phyloP scores from a whole-genome alignment of 2,113 vertebrate species.

The Pyrgilauda ruficollis region DNA sequence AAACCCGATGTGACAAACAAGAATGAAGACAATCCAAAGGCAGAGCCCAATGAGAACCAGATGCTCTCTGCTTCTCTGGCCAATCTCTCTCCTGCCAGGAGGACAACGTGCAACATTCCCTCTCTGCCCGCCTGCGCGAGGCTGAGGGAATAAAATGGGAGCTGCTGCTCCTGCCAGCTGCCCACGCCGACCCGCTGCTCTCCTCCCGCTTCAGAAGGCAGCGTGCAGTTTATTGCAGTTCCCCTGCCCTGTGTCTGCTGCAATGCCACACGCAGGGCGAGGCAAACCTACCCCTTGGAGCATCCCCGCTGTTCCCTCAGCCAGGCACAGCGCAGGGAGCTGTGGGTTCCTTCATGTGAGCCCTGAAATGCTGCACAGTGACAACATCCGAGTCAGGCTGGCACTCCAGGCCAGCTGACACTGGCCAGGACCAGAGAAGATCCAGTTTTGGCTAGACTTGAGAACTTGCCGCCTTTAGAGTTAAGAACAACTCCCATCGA shows the following conservation, averaged over 20 bases:
- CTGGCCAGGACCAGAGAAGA: fast-evolving
- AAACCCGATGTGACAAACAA: constrained; percentile 39
- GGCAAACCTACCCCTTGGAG: fast-evolving
- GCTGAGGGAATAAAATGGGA: neutral
- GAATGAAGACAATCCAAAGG: constrained; percentile 46
- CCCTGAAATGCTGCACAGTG: fast-evolving
- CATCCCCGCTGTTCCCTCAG: neutral
- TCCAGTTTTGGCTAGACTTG: too few relatives aligned
- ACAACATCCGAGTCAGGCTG: fast-evolving
- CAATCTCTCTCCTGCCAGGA: neutral
- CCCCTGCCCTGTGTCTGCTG: neutral
- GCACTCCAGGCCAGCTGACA: too few relatives aligned
- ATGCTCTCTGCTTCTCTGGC: constrained; percentile 10
- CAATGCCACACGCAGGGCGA: neutral
- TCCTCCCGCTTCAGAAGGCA: fast-evolving
- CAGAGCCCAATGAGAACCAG: constrained; percentile 59
- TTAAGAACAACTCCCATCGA: fast-evolving
- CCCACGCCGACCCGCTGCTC: neutral
- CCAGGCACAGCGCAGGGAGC: neutral
- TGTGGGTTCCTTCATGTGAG: fast-evolving
- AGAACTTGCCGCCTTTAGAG: fast-evolving
- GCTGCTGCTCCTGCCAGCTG: neutral
- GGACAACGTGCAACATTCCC: neutral
- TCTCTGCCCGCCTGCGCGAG: neutral
- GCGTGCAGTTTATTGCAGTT: fast-evolving